Evolutionary conservation across 1,140 invertebrate species (phyloP).

Genomic region (Drosophila willistoni): DNA sequence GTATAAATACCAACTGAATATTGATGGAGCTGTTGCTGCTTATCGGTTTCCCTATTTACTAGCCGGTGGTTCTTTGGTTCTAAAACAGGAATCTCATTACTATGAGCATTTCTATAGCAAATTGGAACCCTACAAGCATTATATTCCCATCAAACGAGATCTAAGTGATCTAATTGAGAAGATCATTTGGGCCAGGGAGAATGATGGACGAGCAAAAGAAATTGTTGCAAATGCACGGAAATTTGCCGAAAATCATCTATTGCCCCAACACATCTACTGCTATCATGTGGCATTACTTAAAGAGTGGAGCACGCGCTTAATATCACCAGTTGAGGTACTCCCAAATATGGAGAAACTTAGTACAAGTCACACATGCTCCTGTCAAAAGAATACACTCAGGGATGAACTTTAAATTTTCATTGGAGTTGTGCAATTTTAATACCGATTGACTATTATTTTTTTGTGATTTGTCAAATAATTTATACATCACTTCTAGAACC

Average conservation of each 20-base stretch:
- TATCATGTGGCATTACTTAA: slow-evolving; percentile 93
- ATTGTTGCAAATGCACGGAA: slow-evolving; percentile 89
- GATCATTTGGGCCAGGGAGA: slow-evolving; percentile 90
- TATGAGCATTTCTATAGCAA: slow-evolving; percentile 97
- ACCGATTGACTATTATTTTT: neutral
- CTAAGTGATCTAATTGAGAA: slow-evolving; percentile 91
- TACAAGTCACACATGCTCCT: slow-evolving; percentile 84
- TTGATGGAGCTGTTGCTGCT: slow-evolving; percentile 98
- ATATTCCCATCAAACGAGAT: slow-evolving; percentile 91
- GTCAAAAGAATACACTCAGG: slow-evolving; percentile 52
- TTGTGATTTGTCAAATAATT: neutral
- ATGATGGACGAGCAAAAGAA: slow-evolving; percentile 89
- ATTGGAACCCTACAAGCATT: slow-evolving; percentile 91
- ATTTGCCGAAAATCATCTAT: slow-evolving; percentile 91
- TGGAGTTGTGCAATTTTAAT: too few relatives aligned
- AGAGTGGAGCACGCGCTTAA: slow-evolving; percentile 90
- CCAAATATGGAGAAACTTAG: slow-evolving; percentile 90
- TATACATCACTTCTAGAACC: neutral
- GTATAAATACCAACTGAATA: slow-evolving; percentile 97
- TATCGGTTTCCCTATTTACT: slow-evolving; percentile 97
- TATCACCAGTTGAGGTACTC: slow-evolving; percentile 85
- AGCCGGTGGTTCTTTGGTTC: slow-evolving; percentile 92
- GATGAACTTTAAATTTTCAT: slow-evolving; percentile 59
- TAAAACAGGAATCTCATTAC: slow-evolving; percentile 96
- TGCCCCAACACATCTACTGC: slow-evolving; percentile 94